Conservation (phyloP, 1,140 invertebrate genomes). For the Drosophila lini region DNA sequence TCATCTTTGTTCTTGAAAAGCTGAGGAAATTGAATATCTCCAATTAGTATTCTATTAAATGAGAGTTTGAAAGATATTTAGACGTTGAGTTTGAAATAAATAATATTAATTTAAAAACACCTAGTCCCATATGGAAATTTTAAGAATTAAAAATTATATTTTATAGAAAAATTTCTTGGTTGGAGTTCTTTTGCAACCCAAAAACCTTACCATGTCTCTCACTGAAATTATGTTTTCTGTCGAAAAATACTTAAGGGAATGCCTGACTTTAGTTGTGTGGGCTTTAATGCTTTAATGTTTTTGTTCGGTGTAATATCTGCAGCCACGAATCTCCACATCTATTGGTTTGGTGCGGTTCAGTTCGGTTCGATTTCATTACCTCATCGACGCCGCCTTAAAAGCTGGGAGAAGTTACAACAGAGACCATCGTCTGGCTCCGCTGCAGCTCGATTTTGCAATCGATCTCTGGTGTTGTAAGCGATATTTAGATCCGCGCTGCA, state of each 20-base stretch:
- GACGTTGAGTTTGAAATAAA: too few species aligned
- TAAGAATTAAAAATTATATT: too few species aligned
- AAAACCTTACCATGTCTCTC: neutral
- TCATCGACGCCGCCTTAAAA: constrained; percentile 73
- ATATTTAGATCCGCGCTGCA: constrained; percentile 56
- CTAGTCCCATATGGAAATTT: too few species aligned
- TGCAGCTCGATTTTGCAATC: constrained; percentile 64
- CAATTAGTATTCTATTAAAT: neutral
- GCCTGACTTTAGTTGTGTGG: neutral
- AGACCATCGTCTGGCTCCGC: constrained; percentile 52
- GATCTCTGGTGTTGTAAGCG: constrained; percentile 34
- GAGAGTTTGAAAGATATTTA: neutral
- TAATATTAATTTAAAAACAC: neutral
- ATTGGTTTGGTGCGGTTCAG: constrained; percentile 55
- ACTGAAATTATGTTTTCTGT: neutral
- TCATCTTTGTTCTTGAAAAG: rapidly evolving
- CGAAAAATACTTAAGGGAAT: too few species aligned
- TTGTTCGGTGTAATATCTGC: constrained; percentile 30
- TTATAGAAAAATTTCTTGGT: neutral
- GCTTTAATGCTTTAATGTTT: neutral
- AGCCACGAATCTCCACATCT: constrained; percentile 54
- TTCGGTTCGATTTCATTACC: constrained; percentile 73
- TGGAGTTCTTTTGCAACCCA: neutral
- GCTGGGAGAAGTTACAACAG: constrained; percentile 74
- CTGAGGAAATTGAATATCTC: neutral